Evolutionary conservation across 1,140 invertebrate genomes (phyloP).

Genomic region (Neoseiulus cucumeris): DNA sequence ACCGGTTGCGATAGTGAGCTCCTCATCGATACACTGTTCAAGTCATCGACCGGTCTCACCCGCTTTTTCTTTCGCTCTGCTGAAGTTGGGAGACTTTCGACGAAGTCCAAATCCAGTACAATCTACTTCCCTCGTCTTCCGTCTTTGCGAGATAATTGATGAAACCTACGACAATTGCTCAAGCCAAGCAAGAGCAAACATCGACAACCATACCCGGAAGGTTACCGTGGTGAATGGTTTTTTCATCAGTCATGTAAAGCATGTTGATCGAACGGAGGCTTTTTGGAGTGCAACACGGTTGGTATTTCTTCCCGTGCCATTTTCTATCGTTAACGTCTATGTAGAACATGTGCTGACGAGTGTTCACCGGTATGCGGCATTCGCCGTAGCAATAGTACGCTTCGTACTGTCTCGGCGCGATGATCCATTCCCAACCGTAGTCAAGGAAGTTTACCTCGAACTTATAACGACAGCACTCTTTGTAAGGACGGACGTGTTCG

Average conservation of each 20-base stretch:
- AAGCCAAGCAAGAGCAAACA: slow-evolving; percentile 49
- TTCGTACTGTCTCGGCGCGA: slow-evolving; percentile 82
- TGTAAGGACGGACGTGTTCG: slow-evolving; percentile 50
- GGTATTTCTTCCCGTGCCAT: too few species aligned
- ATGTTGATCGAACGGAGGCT: slow-evolving; percentile 73
- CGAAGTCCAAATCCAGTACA: too few species aligned
- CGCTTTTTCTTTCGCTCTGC: too few species aligned
- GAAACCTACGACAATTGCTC: too few species aligned
- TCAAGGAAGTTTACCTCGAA: slow-evolving; percentile 85
- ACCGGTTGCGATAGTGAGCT: too few species aligned
- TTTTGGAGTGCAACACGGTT: slow-evolving; percentile 57
- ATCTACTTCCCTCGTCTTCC: too few species aligned
- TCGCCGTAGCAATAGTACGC: slow-evolving; percentile 91
- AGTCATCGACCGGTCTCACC: too few species aligned
- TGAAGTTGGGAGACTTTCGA: too few species aligned
- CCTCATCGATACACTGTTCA: too few species aligned
- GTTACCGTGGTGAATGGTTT: slow-evolving; percentile 65
- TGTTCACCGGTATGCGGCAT: slow-evolving; percentile 38
- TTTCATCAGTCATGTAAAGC: slow-evolving; percentile 66
- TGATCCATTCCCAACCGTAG: slow-evolving; percentile 96
- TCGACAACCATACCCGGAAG: slow-evolving; percentile 83
- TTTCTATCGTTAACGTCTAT: too few species aligned
- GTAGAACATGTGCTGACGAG: too few species aligned
- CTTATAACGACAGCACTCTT: slow-evolving; percentile 66
- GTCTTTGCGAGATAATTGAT: too few species aligned